Evolutionary conservation across 2,797 vertebrate genomes (phyloP).

Genomic region (Margarornis squamiger): DNA sequence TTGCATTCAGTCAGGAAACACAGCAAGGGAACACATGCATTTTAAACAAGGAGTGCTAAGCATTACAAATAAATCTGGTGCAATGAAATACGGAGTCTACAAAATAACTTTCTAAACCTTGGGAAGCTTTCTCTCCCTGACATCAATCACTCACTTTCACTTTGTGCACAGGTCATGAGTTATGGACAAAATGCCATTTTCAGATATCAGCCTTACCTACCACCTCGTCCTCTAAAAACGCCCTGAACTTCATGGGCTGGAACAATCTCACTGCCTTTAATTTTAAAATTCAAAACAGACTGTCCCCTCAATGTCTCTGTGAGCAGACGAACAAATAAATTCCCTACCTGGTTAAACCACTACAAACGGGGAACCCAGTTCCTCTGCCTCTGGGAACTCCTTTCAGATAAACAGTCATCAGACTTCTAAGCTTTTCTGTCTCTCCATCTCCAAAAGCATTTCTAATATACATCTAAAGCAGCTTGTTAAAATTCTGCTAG

Average conservation of each 20-base stretch:
- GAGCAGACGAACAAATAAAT: constrained; percentile 2
- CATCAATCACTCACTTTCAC: background rate
- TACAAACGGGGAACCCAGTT: background rate
- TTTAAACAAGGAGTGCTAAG: background rate
- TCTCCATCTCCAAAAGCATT: constrained; percentile 51
- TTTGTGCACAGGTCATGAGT: background rate
- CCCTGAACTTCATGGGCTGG: background rate
- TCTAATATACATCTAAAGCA: constrained; percentile 61
- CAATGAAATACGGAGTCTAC: background rate
- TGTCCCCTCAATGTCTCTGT: background rate
- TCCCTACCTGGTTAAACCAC: constrained; percentile 30
- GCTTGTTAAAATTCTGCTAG: background rate
- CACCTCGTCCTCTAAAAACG: background rate
- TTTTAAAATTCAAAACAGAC: background rate
- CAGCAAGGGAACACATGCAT: background rate
- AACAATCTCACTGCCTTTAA: background rate
- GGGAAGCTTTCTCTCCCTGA: background rate
- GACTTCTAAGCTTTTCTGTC: constrained; percentile 46
- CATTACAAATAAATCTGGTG: background rate
- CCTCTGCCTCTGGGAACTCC: background rate
- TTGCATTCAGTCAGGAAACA: background rate
- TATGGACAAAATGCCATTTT: accelerated
- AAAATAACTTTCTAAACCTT: background rate
- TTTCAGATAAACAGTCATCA: constrained; percentile 50
- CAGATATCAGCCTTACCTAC: background rate